phyloP scores from a whole-genome alignment of 92 coral and sea anemone species.

The Bergia sp. region DNA sequence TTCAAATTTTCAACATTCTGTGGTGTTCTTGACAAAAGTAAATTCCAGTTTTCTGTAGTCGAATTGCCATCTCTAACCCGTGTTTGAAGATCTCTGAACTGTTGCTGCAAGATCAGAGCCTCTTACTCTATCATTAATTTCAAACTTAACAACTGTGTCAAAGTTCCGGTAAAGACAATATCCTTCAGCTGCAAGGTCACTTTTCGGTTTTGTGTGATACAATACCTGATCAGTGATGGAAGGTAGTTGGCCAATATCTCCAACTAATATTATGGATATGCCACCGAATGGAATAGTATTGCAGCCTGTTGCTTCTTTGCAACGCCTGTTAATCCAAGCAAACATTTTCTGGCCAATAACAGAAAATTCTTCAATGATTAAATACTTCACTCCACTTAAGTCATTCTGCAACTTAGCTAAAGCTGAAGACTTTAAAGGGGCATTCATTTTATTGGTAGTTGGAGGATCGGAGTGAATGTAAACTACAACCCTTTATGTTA shows the following conservation, averaged over 20 bases:
- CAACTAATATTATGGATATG: conserved; percentile 55
- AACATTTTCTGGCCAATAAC: conserved; percentile 59
- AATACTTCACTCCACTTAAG: conserved; percentile 48
- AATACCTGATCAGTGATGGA: conserved; percentile 51
- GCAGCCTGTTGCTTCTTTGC: conserved; percentile 66
- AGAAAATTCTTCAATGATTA: conserved; percentile 67
- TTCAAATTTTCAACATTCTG: conserved; percentile 23
- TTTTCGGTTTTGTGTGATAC: conserved; percentile 46
- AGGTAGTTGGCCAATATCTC: conserved; percentile 53
- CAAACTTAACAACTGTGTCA: conserved; percentile 31
- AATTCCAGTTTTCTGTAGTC: conserved; percentile 62
- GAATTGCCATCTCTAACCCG: conserved; percentile 69
- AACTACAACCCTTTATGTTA: conserved; percentile 31
- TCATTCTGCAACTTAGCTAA: conserved; percentile 63
- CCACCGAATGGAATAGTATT: conserved; percentile 64
- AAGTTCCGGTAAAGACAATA: conserved; percentile 23
- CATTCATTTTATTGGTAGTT: too few species aligned
- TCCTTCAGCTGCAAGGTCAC: conserved; percentile 43
- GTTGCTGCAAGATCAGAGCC: conserved; percentile 5
- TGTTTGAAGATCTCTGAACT: conserved; percentile 44
- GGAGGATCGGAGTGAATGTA: too few species aligned
- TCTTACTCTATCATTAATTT: conserved; percentile 46
- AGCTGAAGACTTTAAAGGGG: too few species aligned
- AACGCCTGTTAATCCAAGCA: conserved; percentile 61
- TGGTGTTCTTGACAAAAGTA: conserved; percentile 55